Conservation (phyloP, 2,113 vertebrate species). For the Gopherus evgoodei region DNA sequence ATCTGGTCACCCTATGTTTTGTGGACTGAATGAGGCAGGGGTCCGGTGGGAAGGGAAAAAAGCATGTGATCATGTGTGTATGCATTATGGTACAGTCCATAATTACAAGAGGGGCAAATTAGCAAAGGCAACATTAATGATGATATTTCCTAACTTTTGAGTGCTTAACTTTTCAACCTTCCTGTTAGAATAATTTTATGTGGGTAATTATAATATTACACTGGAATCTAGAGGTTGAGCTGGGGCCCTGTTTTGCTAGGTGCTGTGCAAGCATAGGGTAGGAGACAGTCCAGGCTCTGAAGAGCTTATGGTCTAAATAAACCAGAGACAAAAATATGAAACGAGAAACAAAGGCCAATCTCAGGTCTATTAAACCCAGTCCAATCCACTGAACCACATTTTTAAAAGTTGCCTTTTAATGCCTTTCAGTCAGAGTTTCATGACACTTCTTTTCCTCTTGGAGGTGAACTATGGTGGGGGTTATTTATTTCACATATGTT, state of each 20-base stretch:
- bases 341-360: not conserved
- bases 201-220: not conserved
- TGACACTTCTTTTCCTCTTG: not conserved
- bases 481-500: not conserved
- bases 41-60: not conserved
- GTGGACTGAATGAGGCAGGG: not conserved
- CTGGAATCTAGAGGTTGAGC: not conserved
- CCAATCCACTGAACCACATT: not conserved
- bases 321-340: not conserved
- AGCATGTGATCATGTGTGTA: not conserved
- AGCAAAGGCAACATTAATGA: not conserved
- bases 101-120: not conserved
- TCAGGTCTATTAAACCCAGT: not conserved
- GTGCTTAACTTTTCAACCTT: too few relatives aligned
- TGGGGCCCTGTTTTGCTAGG: not conserved
- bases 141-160: not conserved
- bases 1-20: too few relatives aligned
- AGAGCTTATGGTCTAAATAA: not conserved
- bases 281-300: not conserved
- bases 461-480: accelerated
- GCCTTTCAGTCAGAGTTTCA: not conserved
- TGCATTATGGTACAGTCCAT: too few relatives aligned
- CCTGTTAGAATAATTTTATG: too few relatives aligned
- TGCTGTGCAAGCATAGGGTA: not conserved
- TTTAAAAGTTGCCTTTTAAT: not conserved